A percentile compares a stretch with the other conserved stretches of the same genome.
Evolutionary conservation across 2,113 vertebrate species (phyloP).

Genomic region (Arizona elegans): DNA sequence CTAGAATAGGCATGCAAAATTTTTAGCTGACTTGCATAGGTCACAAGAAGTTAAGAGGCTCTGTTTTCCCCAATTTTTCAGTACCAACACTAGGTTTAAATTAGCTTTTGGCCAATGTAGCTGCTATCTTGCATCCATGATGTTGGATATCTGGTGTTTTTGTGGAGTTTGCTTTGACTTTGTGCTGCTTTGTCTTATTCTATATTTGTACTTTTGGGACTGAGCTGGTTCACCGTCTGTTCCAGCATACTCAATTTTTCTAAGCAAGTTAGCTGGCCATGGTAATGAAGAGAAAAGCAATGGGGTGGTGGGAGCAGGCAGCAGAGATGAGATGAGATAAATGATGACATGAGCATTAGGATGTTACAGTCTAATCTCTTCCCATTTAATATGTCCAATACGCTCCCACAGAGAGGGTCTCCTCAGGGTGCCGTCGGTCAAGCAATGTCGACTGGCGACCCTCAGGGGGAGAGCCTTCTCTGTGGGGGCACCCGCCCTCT

Average conservation of each 20-base stretch:
- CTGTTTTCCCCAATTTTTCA: not conserved
- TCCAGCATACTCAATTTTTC: not conserved
- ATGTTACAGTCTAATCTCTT: not conserved
- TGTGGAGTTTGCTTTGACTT: not conserved
- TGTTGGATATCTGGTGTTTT: not conserved
- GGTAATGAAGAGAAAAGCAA: not conserved
- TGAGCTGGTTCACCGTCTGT: not conserved
- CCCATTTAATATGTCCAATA: not conserved
- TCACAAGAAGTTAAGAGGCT: not conserved
- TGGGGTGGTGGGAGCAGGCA: not conserved
- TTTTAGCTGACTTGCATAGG: not conserved
- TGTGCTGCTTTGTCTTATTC: not conserved
- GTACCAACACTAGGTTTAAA: not conserved
- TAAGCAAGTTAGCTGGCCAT: not conserved
- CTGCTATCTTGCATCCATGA: not conserved
- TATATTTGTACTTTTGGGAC: not conserved
- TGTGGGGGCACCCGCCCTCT: too few species aligned
- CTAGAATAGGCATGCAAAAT: not conserved
- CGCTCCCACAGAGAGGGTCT: too few species aligned
- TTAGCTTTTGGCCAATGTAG: not conserved
- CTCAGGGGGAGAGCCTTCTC: too few species aligned
- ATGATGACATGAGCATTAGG: not conserved
- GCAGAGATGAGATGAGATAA: not conserved
- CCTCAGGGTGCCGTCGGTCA: too few species aligned
- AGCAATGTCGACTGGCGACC: too few species aligned